A percentile compares a stretch with the other conserved stretches of the same genome.
phyloP scores from a whole-genome alignment of 2,888 invertebrate genomes.

The Limenitis camilla region DNA sequence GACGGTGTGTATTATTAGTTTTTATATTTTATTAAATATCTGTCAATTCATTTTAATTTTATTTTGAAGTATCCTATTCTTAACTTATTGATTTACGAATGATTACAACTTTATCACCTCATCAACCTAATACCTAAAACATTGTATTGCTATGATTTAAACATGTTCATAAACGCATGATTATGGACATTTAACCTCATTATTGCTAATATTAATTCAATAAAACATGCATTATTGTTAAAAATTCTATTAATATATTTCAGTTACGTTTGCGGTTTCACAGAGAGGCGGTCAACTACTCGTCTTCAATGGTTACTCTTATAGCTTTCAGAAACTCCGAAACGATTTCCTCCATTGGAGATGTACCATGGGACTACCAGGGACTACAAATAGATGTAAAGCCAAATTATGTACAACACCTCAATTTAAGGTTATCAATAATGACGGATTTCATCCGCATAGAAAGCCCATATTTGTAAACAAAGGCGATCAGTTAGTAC shows the following conservation, averaged over 20 bases:
- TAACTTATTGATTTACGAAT: too few species aligned
- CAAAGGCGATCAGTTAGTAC: constrained; percentile 5
- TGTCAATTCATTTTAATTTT: too few species aligned
- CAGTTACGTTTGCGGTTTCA: constrained; percentile 46
- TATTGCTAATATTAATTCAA: not conserved
- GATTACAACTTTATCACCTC: too few species aligned
- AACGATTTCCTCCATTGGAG: constrained; percentile 40
- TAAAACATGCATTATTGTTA: not conserved
- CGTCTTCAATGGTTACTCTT: constrained; percentile 44
- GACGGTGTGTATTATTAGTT: too few species aligned
- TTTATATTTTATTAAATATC: too few species aligned
- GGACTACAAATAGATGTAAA: constrained; percentile 40
- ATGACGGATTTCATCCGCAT: constrained; percentile 36
- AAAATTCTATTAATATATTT: constrained; percentile 24
- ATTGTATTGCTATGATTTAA: too few species aligned
- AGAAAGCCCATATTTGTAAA: constrained; percentile 40
- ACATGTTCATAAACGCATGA: too few species aligned
- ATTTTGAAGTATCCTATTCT: too few species aligned
- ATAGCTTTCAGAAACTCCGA: constrained; percentile 33
- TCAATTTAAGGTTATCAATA: constrained; percentile 33
- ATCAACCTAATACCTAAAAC: too few species aligned
- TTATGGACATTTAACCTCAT: too few species aligned
- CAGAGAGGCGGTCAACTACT: constrained; percentile 48
- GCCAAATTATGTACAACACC: constrained; percentile 42
- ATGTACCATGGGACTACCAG: constrained; percentile 47